These are phyloP conservation scores for Pygmarrhopalites habei DNA, from an alignment of 1,140 invertebrate species.

Conservation along the genomic window DNA sequence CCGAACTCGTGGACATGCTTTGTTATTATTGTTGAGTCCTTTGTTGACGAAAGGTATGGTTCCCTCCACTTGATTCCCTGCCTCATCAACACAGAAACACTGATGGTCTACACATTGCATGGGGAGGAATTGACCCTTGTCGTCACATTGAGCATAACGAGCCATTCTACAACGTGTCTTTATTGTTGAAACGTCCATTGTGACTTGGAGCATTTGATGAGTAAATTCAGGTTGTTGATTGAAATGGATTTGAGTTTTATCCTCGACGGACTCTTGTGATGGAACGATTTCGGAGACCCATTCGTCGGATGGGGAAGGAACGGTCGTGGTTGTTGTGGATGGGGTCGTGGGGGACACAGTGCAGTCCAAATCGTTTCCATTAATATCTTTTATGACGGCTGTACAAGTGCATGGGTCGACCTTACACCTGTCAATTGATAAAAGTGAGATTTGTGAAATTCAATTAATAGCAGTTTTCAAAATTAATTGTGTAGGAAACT, in stretches of 20 bases:
- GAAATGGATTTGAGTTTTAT: background rate
- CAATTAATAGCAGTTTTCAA: no score
- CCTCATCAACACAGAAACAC: constrained; percentile 81
- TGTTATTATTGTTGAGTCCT: no score
- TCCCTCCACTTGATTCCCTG: constrained; percentile 64
- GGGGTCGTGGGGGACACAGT: background rate
- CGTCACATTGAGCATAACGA: constrained; percentile 53
- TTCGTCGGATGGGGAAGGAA: background rate
- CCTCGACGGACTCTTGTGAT: constrained; percentile 23
- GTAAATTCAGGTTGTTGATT: constrained; percentile 6
- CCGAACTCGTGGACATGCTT: constrained; percentile 52
- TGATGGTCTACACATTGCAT: constrained; percentile 56
- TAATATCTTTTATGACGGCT: constrained; percentile 40
- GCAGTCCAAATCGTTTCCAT: constrained; percentile 29
- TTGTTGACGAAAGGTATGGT: constrained; percentile 57
- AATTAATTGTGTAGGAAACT: no score
- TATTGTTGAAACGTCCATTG: constrained; percentile 28
- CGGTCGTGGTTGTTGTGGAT: constrained; percentile 6
- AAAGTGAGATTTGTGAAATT: no score
- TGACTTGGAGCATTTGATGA: constrained; percentile 25
- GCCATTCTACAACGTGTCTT: constrained; percentile 58
- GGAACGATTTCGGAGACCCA: constrained; percentile 13
- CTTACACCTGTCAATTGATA: no score
- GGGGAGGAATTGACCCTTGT: constrained; percentile 58
- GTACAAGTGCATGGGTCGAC: constrained; percentile 47